Conservation (phyloP, 2,888 invertebrate species). For the Limnephilus rhombicus region DNA sequence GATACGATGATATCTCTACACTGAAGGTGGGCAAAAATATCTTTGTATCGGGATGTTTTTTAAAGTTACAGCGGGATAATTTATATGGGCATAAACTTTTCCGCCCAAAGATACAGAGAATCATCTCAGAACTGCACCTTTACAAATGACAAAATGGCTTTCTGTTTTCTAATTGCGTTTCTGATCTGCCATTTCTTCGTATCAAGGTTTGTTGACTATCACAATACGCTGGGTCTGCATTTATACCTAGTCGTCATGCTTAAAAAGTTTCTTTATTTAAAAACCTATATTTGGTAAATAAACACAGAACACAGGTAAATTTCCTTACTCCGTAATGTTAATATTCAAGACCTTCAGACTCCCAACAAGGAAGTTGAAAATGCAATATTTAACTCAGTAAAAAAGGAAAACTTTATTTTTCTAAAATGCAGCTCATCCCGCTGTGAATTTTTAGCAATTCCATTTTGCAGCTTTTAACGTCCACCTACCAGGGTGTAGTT, state of each 20-base stretch:
- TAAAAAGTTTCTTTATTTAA: no score
- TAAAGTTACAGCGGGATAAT: no score
- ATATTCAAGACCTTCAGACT: not conserved
- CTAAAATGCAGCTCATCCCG: not conserved
- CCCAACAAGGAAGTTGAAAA: not conserved
- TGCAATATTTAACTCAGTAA: not conserved
- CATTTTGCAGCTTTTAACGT: conserved; percentile 46
- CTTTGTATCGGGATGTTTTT: not conserved
- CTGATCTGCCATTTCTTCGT: no score
- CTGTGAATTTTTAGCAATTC: conserved; percentile 32
- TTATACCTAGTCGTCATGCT: no score
- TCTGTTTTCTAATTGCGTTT: not conserved
- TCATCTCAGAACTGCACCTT: not conserved
- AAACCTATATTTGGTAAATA: no score
- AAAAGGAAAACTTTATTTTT: not conserved
- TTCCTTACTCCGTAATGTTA: not conserved
- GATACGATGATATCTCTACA: not conserved
- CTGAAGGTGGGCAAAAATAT: not conserved
- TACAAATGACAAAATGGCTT: not conserved
- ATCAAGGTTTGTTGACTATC: no score
- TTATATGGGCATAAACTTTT: not conserved
- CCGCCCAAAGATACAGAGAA: not conserved
- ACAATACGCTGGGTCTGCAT: no score
- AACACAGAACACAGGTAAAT: not conserved
- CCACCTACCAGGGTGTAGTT: conserved; percentile 47